Conservation (phyloP, 2,888 invertebrate species). For the Platyscelio sp. region DNA sequence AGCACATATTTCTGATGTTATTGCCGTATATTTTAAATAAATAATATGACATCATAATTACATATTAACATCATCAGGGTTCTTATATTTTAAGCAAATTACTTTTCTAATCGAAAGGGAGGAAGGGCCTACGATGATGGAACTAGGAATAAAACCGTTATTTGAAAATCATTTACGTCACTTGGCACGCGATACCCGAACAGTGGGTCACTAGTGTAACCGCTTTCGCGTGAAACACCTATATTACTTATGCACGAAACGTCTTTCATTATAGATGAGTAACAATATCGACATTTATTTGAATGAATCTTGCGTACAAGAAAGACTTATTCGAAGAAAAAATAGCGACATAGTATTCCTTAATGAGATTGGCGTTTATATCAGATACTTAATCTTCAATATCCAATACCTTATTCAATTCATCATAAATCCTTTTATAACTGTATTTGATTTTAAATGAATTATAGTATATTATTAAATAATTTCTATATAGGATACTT, state of each 20-base stretch:
- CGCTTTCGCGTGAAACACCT: conserved; percentile 74
- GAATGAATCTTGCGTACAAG: conserved; percentile 29
- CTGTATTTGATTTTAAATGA: no score
- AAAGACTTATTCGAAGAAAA: conserved; percentile 32
- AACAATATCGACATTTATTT: conserved; percentile 57
- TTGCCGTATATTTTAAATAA: no score
- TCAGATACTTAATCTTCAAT: no score
- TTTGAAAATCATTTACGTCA: conserved; percentile 76
- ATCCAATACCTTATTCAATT: no score
- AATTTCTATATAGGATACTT: no score
- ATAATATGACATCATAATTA: no score
- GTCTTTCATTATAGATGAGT: conserved; percentile 63
- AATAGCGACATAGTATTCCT: no score
- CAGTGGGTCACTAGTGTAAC: conserved; percentile 76
- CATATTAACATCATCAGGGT: no score
- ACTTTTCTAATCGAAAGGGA: conserved; percentile 31
- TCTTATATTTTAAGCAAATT: conserved; percentile 7
- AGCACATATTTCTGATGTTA: no score
- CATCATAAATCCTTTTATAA: no score
- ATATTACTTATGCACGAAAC: conserved; percentile 65
- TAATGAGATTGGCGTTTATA: no score
- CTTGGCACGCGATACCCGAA: conserved; percentile 67
- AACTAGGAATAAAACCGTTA: conserved; percentile 76
- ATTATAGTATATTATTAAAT: no score
- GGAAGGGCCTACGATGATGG: conserved; percentile 61